These are phyloP conservation scores for Cirrhinus mrigala DNA, from an alignment of 2,797 vertebrate species.

Conservation along the genomic window DNA sequence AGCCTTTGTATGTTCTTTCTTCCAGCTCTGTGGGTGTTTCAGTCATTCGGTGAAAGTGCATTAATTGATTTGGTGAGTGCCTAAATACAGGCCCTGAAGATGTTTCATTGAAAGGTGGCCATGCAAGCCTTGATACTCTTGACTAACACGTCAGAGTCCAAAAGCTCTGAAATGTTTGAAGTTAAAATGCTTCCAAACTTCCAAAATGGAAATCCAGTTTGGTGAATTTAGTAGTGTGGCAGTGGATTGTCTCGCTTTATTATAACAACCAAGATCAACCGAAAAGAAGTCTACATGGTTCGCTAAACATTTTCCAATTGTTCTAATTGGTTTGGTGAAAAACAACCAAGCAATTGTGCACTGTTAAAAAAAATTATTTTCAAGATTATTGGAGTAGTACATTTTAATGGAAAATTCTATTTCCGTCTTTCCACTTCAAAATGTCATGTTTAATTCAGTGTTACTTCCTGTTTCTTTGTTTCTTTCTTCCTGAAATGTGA, in stretches of 20 bases:
- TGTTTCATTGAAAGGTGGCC: background rate
- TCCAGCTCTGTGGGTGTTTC: background rate
- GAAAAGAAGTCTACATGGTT: background rate
- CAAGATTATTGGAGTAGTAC: too few species aligned
- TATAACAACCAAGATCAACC: too few species aligned
- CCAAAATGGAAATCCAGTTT: background rate
- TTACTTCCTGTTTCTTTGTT: too few species aligned
- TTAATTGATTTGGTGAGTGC: constrained; percentile 22
- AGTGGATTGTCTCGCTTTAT: background rate
- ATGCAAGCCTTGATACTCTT: background rate
- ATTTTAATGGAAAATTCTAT: too few species aligned
- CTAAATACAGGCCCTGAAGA: constrained; percentile 16
- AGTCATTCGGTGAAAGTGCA: constrained; percentile 11
- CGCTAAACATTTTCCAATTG: background rate
- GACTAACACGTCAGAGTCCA: background rate
- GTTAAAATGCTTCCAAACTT: background rate
- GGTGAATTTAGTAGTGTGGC: background rate
- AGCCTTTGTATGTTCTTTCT: constrained; percentile 22
- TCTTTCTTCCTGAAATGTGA: too few species aligned
- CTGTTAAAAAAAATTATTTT: too few species aligned
- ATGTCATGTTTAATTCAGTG: too few species aligned
- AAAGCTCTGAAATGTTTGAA: background rate
- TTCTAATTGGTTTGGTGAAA: background rate
- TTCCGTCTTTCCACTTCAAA: too few species aligned
- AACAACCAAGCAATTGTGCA: background rate